Evolutionary conservation across 2,888 invertebrate species (phyloP), one percentile per base, ranked within the genome.

Genomic region (Matsumyia berberina): DNA sequence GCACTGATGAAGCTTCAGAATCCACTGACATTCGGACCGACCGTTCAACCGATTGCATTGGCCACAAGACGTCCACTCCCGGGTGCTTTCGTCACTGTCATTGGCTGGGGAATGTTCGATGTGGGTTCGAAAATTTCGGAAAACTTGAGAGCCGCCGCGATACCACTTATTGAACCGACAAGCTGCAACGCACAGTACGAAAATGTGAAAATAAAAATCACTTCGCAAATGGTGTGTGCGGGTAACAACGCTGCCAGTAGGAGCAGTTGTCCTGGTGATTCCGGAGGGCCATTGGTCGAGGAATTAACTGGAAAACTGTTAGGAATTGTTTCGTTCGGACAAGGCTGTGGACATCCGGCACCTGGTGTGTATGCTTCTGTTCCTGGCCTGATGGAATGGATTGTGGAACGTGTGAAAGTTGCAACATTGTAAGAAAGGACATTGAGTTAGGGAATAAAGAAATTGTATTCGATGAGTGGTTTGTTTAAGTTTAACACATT

Each of bases 261-360:
- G 11, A 72, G 46, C 24, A 60, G 72, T 33, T 60, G 72, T 12
- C 60, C 72, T 8, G 72, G 72, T 0, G 72, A 72, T 60, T 72
- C 72, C 8, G 72, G 72, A 9, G 72, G 72, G 17, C 72, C 72
- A 9, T 37, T 72, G 19, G 7, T 72, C 5, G 51, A 72, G 42
- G n/a, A n/a, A 12, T 1, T n/a, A 6, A 51, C 37, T 29, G 31
- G 72, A 5, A 19, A 11, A 9, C 17, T 72, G 5, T 35, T 72
- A 37, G 72, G 72, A 5, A 72, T 72, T 42, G 72, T 72, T 17
- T 72, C 72, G 6, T 60, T 60, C 15, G 72, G 72, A 2, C 29
- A 49, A 31, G 60, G 72, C 2, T 72, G 72, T 7, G 72, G 72
- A 2, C 17, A 29, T 6, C 46, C 37, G 0, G 35, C 60, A 0